Evolutionary conservation across 2,113 vertebrate species (phyloP).

Genomic region (Agapornis roseicollis): DNA sequence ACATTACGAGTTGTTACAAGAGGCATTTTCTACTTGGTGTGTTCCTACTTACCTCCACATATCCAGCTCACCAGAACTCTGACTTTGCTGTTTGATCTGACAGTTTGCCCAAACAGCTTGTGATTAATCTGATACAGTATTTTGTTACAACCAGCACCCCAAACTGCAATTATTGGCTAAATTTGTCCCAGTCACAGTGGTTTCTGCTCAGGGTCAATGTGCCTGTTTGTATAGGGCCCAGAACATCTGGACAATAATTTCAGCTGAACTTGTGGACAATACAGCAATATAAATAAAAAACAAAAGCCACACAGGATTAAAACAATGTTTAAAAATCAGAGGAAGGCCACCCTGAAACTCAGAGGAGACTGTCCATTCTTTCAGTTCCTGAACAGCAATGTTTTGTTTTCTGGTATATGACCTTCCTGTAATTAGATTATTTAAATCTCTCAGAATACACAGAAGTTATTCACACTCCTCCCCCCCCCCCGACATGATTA

Average conservation of each 20-base stretch:
- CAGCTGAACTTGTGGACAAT: neutral
- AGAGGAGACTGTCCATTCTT: neutral
- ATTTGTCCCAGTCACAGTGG: neutral
- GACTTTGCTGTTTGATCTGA: neutral
- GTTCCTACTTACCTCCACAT: neutral
- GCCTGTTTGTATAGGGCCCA: neutral
- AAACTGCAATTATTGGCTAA: neutral
- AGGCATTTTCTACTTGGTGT: fast-evolving
- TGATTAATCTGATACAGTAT: neutral
- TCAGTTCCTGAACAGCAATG: neutral
- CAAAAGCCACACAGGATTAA: neutral
- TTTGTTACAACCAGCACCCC: neutral
- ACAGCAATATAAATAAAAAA: neutral
- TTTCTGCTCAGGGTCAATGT: neutral
- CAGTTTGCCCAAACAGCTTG: neutral
- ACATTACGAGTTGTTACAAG: fast-evolving
- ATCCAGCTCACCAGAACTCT: neutral
- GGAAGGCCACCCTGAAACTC: neutral
- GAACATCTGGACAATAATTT: neutral
- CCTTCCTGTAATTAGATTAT: constrained; percentile 14
- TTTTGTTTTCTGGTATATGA: constrained; percentile 2
- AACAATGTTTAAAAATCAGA: neutral
- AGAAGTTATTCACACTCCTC: neutral
- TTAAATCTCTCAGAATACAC: neutral
- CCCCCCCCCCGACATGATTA: neutral